Percentiles rank a stretch among this genome's conserved stretches.
These are phyloP conservation scores for Zelleria hepariella DNA, from an alignment of 2,888 invertebrate species.

Conservation along the genomic window DNA sequence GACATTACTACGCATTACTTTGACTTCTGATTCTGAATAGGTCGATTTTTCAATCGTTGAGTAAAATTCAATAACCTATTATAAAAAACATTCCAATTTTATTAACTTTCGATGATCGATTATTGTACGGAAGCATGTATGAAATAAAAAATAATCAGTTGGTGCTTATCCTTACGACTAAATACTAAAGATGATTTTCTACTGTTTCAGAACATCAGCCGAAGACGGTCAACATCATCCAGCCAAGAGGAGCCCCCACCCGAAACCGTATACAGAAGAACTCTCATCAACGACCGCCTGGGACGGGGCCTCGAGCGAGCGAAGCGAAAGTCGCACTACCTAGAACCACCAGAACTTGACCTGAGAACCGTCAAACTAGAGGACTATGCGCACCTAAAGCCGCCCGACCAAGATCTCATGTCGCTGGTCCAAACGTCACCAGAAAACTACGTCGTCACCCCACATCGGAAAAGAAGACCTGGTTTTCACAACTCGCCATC, in stretches of 20 bases:
- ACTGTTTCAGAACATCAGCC: constrained; percentile 39
- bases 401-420: constrained; percentile 79
- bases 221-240: constrained; percentile 65
- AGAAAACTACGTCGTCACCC: constrained; percentile 89
- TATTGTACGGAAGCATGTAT: no score
- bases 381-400: constrained; percentile 76
- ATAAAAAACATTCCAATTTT: no score
- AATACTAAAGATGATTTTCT: neutral
- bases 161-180: no score
- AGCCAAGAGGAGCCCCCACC: constrained; percentile 66
- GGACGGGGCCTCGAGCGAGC: constrained; percentile 74
- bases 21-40: no score
- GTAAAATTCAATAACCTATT: no score
- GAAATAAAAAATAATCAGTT: no score
- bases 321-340: constrained; percentile 75
- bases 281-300: constrained; percentile 73
- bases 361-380: constrained; percentile 75
- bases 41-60: no score
- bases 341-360: constrained; percentile 80
- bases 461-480: constrained; percentile 87
- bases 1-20: no score
- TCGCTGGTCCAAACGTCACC: constrained; percentile 80
- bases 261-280: constrained; percentile 72
- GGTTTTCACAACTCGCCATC: constrained; percentile 91
- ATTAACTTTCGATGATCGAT: no score